These are phyloP conservation scores for Andrena trimmerana DNA, from an alignment of 2,888 invertebrate species.

Conservation along the genomic window DNA sequence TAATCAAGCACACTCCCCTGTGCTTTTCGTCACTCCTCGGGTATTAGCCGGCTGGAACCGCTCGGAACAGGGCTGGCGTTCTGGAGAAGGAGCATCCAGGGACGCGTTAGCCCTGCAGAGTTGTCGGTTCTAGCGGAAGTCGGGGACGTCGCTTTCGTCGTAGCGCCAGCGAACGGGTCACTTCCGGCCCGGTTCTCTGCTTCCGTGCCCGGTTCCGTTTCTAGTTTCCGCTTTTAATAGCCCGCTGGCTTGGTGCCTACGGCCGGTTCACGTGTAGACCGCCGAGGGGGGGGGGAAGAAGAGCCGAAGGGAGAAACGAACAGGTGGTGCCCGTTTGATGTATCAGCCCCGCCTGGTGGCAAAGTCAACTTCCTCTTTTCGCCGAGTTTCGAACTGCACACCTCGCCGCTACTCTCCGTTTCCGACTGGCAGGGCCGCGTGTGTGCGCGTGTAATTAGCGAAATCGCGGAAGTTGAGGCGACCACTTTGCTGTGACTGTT, in stretches of 20 bases:
- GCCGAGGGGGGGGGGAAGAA: background rate
- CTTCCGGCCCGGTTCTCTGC: conserved; percentile 79
- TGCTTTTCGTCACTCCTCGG: background rate
- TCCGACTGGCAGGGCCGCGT: background rate
- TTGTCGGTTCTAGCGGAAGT: conserved; percentile 53
- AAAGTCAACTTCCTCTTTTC: conserved; percentile 26
- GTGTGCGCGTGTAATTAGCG: background rate
- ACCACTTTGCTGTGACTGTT: conserved; percentile 1
- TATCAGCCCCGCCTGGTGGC: background rate
- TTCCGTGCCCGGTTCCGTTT: conserved; percentile 80
- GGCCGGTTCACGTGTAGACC: conserved; percentile 5
- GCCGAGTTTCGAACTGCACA: background rate
- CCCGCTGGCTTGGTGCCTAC: conserved; percentile 70
- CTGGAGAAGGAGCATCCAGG: conserved; percentile 3
- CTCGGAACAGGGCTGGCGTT: background rate
- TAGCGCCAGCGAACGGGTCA: conserved; percentile 77
- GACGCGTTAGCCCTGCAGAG: conserved; percentile 40
- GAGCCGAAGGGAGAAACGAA: conserved; percentile 29
- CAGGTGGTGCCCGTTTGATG: conserved; percentile 31
- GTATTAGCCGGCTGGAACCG: background rate
- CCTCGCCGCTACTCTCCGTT: background rate
- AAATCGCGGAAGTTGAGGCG: background rate
- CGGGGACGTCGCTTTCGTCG: conserved; percentile 67
- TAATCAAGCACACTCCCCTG: background rate
- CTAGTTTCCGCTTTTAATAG: conserved; percentile 82